Evolutionary conservation across 2,797 vertebrate genomes (phyloP).

Genomic region (Euphonia xanthogaster): DNA sequence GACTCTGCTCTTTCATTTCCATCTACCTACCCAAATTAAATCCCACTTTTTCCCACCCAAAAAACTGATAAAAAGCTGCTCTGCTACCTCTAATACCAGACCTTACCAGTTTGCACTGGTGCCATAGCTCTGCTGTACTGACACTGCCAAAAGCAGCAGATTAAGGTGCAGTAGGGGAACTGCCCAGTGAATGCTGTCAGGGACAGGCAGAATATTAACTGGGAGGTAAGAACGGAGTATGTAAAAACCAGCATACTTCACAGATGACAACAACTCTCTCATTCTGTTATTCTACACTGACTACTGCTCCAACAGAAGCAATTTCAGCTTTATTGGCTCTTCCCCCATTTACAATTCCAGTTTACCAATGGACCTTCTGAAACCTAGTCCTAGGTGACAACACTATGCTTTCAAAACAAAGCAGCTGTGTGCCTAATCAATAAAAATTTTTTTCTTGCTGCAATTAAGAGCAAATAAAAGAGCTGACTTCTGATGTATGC

Average conservation of each 20-base stretch:
- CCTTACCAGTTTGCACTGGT: neutral
- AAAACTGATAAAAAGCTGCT: neutral
- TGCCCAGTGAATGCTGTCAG: neutral
- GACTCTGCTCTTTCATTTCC: neutral
- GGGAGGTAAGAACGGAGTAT: neutral
- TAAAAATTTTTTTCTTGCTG: neutral
- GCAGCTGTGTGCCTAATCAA: neutral
- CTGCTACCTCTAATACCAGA: neutral
- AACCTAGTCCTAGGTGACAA: neutral
- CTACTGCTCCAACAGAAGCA: neutral
- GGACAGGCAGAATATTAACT: neutral
- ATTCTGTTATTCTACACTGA: neutral
- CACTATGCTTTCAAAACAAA: neutral
- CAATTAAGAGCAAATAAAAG: slow-evolving; percentile 57
- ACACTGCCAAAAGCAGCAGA: neutral
- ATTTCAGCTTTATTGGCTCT: neutral
- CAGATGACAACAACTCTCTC: neutral
- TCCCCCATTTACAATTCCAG: neutral
- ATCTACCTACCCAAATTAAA: neutral
- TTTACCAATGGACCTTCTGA: neutral
- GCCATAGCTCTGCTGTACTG: neutral
- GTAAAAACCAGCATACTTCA: neutral
- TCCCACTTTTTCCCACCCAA: neutral
- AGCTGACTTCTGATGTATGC: slow-evolving; percentile 60
- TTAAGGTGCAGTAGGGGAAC: neutral